A percentile compares a stretch with the other conserved stretches of the same genome.
phyloP scores from a whole-genome alignment of 2,113 vertebrate genomes.

The Melanotaenia duboulayi region DNA sequence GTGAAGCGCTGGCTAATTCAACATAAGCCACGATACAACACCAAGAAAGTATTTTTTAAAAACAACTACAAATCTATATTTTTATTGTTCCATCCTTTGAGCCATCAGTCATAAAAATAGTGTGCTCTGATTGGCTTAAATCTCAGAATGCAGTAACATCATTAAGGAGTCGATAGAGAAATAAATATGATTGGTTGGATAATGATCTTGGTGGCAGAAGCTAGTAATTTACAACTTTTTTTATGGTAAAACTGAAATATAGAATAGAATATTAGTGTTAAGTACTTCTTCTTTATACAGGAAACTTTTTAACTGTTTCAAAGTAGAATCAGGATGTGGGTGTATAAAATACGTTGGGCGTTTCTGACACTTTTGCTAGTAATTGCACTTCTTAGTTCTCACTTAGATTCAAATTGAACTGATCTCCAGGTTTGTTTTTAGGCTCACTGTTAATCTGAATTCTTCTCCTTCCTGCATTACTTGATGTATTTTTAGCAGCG shows the following conservation, averaged over 20 bases:
- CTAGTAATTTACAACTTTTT: too few relatives aligned
- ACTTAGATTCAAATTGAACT: not conserved
- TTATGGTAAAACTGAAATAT: too few relatives aligned
- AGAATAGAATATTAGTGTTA: too few relatives aligned
- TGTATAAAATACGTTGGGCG: not conserved
- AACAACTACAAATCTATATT: too few relatives aligned
- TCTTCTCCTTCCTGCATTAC: not conserved
- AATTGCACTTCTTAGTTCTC: not conserved
- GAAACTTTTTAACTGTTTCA: not conserved
- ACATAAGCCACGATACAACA: too few relatives aligned
- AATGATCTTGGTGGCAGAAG: not conserved
- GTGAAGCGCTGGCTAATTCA: too few relatives aligned
- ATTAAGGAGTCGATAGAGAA: not conserved
- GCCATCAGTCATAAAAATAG: not conserved
- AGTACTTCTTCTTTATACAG: not conserved
- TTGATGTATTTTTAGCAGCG: too few relatives aligned
- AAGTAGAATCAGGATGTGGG: constrained; percentile 9
- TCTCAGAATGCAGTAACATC: not conserved
- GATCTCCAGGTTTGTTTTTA: not conserved
- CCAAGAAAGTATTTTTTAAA: too few relatives aligned
- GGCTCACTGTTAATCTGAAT: not conserved
- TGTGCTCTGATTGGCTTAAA: not conserved
- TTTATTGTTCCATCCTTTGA: too few relatives aligned
- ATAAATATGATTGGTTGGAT: not conserved
- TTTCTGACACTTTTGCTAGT: not conserved